Evolutionary conservation across 1,140 invertebrate species (phyloP).

Genomic region (Ptiloglossa arizonensis): DNA sequence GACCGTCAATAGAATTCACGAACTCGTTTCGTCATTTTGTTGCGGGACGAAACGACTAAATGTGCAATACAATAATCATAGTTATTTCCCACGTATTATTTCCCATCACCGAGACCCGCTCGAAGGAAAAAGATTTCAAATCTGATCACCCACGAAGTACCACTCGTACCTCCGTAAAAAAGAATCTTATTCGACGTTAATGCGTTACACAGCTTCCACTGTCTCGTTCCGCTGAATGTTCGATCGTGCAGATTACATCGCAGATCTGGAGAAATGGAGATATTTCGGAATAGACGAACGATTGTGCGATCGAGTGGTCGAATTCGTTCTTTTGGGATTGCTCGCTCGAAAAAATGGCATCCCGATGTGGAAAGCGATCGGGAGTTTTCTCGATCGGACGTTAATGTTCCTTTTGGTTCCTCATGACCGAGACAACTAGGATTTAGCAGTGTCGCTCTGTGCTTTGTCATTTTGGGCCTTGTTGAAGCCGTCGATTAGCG

Average conservation of each 20-base stretch:
- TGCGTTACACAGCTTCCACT: conserved; percentile 6
- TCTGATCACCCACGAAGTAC: neutral
- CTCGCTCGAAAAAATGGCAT: neutral
- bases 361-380: conserved; percentile 7
- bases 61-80: conserved; percentile 9
- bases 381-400: conserved; percentile 33
- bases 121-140: conserved; percentile 35
- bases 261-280: neutral
- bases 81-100: conserved; percentile 4
- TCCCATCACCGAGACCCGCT: conserved; percentile 33
- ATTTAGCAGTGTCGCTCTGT: conserved; percentile 66
- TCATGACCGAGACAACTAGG: conserved; percentile 66
- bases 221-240: neutral
- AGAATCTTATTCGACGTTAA: conserved; percentile 7
- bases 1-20: conserved; percentile 22
- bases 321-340: neutral
- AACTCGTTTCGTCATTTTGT: neutral
- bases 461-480: conserved; percentile 73
- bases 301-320: neutral
- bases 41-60: neutral
- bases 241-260: neutral
- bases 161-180: conserved; percentile 17
- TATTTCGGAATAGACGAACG: conserved; percentile 19
- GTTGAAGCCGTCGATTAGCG: conserved; percentile 91
- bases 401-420: conserved; percentile 20